Percentiles rank a stretch among this genome's conserved stretches.
Conservation (phyloP, 2,888 invertebrate species). For the Romanomermis culicivorax region DNA sequence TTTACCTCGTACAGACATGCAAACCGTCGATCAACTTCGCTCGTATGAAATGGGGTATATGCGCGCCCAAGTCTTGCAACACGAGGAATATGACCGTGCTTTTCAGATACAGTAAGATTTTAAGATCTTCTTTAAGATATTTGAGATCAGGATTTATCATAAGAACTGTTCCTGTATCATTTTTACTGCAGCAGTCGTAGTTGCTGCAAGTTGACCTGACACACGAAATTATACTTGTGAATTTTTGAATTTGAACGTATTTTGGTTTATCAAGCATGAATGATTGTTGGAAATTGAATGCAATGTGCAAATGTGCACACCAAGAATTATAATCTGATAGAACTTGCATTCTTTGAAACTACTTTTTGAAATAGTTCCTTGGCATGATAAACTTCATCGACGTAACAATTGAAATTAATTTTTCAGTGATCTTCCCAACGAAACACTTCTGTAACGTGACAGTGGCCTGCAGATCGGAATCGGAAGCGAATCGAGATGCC, state of each 20-base stretch:
- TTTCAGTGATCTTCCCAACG: neutral
- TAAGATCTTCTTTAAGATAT: neutral
- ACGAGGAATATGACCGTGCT: neutral
- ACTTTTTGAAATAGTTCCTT: neutral
- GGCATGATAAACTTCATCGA: neutral
- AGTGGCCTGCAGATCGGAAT: neutral
- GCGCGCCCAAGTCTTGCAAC: slow-evolving; percentile 1
- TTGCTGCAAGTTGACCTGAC: no score
- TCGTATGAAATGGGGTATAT: neutral
- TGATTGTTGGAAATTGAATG: no score
- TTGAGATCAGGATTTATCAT: neutral
- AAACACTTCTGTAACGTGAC: slow-evolving; percentile 1
- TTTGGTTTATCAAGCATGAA: no score
- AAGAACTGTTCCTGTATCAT: no score
- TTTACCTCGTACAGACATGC: no score
- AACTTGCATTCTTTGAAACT: neutral
- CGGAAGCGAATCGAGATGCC: neutral
- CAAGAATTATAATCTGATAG: neutral
- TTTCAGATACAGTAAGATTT: slow-evolving; percentile 1
- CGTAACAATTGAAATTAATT: neutral
- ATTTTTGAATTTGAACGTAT: no score
- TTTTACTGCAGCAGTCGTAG: no score
- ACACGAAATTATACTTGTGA: no score
- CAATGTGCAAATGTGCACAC: neutral
- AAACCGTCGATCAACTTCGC: neutral